A percentile compares a stretch with the other conserved stretches of the same genome.
Conservation (phyloP, 2,888 invertebrate species). For the Tortrix viridana region DNA sequence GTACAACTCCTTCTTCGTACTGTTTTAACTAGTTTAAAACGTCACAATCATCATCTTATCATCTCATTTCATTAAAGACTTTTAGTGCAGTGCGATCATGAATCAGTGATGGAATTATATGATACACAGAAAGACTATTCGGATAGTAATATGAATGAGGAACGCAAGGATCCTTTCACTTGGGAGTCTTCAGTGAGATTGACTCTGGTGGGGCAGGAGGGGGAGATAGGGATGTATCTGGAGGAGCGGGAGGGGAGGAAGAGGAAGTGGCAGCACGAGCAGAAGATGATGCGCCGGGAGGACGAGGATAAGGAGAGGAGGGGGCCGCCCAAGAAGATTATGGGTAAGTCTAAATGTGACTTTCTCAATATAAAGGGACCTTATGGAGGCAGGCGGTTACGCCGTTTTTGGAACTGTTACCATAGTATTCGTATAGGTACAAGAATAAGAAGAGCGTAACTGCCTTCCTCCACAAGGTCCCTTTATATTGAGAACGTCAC, state of each 20-base stretch:
- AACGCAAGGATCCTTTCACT: constrained; percentile 62
- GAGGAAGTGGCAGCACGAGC: constrained; percentile 73
- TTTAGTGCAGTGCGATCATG: constrained; percentile 56
- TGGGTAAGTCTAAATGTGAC: constrained; percentile 62
- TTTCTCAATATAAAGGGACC: no score
- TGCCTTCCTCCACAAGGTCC: no score
- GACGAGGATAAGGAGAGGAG: constrained; percentile 75
- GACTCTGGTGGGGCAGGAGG: constrained; percentile 63
- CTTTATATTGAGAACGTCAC: no score
- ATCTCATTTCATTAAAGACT: constrained; percentile 58
- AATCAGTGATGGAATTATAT: constrained; percentile 71
- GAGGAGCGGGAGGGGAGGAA: constrained; percentile 74
- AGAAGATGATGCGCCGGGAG: constrained; percentile 67
- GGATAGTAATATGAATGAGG: constrained; percentile 66
- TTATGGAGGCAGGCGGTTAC: no score
- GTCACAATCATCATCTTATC: constrained; percentile 54
- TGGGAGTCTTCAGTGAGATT: constrained; percentile 75
- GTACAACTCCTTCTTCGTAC: constrained; percentile 94
- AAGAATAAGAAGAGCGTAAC: no score
- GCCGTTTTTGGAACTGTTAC: no score
- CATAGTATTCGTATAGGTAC: no score
- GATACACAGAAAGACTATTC: constrained; percentile 55
- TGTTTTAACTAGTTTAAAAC: constrained; percentile 86
- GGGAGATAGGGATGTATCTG: constrained; percentile 73
- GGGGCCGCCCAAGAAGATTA: constrained; percentile 74